Evolutionary conservation across 2,113 vertebrate species (phyloP), one percentile per base, ranked within the genome.

Genomic region (Eonycteris spelaea): DNA sequence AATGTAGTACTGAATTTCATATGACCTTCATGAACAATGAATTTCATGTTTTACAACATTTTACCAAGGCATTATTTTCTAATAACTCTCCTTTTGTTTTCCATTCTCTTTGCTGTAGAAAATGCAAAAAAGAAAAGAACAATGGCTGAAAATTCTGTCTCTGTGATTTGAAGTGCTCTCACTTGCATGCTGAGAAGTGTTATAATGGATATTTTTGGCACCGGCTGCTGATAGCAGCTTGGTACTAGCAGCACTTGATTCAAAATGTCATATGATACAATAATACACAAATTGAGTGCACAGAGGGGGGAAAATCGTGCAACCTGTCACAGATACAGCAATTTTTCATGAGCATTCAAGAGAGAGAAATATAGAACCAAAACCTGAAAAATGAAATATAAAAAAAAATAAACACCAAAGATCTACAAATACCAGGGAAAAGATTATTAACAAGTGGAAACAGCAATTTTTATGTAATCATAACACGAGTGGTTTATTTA

Each of bases 1-100:
- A 98, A 95, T 65, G 92, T 94, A 98, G 97, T 86, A 96, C 98
- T 97, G 96, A 96, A 96, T 97, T 98, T 97, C 98, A 98, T 97
- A 96, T 86, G 80, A 51, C 53, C 75, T 91, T 87, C 96, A 84
- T 33, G 22, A 97, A 96, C 18, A 35, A 73, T 88, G 1, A 97
- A 97, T 57, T 86, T 8, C 2, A 6, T 74, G 38, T 95, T 98
- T 94, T 96, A 86, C 74, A 82, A 96, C 96, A 96, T 57, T 92
- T 93, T 55, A 74, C 86, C 51, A 86, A 30, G 71, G 77, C 91
- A 59, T 95, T 77, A 86, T 98, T 97, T 98, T 95, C 82, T 65
- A 97, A 90, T 94, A 95, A 86, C 92, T 61, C 2, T n/a, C 67
- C 11, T 73, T 97, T 98, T 97, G 84, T 97, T 98, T 92, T 63